Conservation (phyloP, 1,140 invertebrate species). For the Drosophila pectinifera region DNA sequence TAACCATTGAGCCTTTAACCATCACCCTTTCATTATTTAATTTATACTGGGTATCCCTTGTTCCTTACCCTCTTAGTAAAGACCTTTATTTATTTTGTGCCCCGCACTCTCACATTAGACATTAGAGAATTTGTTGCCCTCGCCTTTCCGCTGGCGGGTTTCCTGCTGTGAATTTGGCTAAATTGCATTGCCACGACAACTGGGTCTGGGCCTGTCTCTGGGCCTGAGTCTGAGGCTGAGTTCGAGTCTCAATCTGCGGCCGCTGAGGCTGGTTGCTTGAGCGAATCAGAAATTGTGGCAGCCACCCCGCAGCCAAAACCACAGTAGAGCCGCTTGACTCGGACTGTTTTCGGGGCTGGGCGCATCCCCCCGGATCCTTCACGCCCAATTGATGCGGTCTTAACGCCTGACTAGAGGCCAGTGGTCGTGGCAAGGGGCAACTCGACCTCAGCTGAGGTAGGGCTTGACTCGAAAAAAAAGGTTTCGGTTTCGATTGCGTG, state of each 20-base stretch:
- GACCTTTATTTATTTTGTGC: slow-evolving; percentile 17
- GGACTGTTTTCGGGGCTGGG: slow-evolving; percentile 26
- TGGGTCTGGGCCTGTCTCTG: neutral
- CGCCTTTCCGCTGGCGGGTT: slow-evolving; percentile 44
- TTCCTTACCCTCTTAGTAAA: neutral
- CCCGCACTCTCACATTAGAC: slow-evolving; percentile 19
- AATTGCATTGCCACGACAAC: slow-evolving; percentile 64
- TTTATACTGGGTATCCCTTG: neutral
- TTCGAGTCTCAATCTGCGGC: slow-evolving; percentile 17
- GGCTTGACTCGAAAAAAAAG: slow-evolving; percentile 29
- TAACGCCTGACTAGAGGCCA: slow-evolving; percentile 74
- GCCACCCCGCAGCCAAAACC: slow-evolving; percentile 47
- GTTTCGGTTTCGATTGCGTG: slow-evolving; percentile 65
- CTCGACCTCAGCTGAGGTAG: slow-evolving; percentile 10
- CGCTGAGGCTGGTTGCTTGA: slow-evolving; percentile 48
- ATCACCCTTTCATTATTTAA: too few species aligned
- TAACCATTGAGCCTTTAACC: too few species aligned
- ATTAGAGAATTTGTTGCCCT: slow-evolving; percentile 62
- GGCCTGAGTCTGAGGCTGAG: slow-evolving; percentile 4
- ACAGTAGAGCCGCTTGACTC: slow-evolving; percentile 65
- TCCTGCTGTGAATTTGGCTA: slow-evolving; percentile 78
- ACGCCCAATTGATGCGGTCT: slow-evolving; percentile 82
- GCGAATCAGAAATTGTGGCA: slow-evolving; percentile 75
- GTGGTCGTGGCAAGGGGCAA: slow-evolving; percentile 3
- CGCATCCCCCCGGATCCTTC: slow-evolving; percentile 23